Percentiles rank a stretch among this genome's conserved stretches.
Evolutionary conservation across 35 echinoderm and acorn worm species (phyloP).

Genomic region (Diadema setosum): DNA sequence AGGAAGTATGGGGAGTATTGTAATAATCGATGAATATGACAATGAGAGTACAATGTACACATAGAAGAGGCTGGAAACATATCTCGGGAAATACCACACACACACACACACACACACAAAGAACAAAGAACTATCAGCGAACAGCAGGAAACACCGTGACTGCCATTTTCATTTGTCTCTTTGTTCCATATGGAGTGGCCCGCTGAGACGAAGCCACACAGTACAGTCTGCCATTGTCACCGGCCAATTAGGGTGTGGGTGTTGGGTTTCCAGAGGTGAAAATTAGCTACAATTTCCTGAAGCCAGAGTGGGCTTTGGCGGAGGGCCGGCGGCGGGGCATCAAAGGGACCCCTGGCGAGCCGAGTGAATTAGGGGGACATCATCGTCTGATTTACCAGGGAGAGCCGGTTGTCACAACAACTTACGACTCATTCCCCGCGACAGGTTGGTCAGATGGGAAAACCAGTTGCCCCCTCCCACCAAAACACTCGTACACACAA

Average conservation of each 20-base stretch:
- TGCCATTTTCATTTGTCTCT: no score
- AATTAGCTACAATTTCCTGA: slow-evolving; percentile 16
- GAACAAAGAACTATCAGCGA: no score
- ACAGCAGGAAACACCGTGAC: no score
- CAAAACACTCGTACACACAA: no score
- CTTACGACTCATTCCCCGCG: not conserved
- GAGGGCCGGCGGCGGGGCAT: not conserved
- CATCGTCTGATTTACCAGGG: not conserved
- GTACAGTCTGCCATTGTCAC: not conserved
- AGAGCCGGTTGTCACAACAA: slow-evolving; percentile 20
- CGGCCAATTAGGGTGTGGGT: slow-evolving; percentile 11
- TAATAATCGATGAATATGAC: no score
- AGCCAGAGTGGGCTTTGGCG: not conserved
- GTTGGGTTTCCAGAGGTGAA: slow-evolving; percentile 15
- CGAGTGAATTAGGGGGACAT: slow-evolving; percentile 1
- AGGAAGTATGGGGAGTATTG: no score
- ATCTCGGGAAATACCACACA: no score
- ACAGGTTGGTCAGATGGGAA: not conserved
- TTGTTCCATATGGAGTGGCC: no score
- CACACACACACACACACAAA: no score
- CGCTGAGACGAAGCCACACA: no score
- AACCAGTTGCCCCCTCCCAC: not conserved
- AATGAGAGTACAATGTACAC: no score
- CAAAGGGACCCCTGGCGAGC: slow-evolving; percentile 12
- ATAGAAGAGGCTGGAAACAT: no score